Percentiles rank a stretch among this genome's conserved stretches.
Conservation (phyloP, 92 coral and sea anemone genomes). For the Umimayanthus chanpuru region DNA sequence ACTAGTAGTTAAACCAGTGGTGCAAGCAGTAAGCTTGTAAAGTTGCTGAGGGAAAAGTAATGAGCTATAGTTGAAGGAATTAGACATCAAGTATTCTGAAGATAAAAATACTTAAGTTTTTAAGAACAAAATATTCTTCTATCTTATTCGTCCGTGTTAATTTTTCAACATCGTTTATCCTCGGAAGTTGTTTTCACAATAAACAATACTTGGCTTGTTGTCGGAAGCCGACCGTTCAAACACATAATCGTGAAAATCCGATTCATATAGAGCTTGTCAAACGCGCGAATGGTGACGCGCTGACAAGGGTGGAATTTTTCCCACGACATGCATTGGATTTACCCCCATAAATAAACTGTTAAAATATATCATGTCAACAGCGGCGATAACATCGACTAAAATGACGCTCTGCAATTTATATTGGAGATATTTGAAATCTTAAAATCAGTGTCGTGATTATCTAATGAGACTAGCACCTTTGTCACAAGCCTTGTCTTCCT, state of each 20-base stretch:
- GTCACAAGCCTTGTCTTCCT: not conserved
- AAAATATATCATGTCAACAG: conserved; percentile 21
- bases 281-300: conserved; percentile 10
- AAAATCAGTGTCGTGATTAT: conserved; percentile 1
- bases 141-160: not conserved
- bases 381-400: conserved; percentile 22
- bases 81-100: not conserved
- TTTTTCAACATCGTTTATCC: conserved; percentile 21
- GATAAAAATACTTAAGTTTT: not conserved
- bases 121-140: not conserved
- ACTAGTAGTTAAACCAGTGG: too few species aligned
- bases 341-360: conserved; percentile 37
- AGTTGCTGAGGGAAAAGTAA: not conserved
- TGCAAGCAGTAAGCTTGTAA: conserved; percentile 1
- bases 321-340: conserved; percentile 40
- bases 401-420: conserved; percentile 10
- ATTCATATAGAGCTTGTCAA: conserved; percentile 40
- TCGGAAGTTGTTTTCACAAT: conserved; percentile 32
- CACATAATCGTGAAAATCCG: conserved; percentile 32
- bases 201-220: conserved; percentile 48
- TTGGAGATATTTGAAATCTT: conserved; percentile 8
- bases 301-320: conserved; percentile 42
- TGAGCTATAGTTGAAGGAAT: not conserved
- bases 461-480: not conserved
- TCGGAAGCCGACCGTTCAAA: conserved; percentile 28